Evolutionary conservation across 2,888 invertebrate species (phyloP), one percentile per base, ranked within the genome.

Genomic region (Sphecodes monilicornis): DNA sequence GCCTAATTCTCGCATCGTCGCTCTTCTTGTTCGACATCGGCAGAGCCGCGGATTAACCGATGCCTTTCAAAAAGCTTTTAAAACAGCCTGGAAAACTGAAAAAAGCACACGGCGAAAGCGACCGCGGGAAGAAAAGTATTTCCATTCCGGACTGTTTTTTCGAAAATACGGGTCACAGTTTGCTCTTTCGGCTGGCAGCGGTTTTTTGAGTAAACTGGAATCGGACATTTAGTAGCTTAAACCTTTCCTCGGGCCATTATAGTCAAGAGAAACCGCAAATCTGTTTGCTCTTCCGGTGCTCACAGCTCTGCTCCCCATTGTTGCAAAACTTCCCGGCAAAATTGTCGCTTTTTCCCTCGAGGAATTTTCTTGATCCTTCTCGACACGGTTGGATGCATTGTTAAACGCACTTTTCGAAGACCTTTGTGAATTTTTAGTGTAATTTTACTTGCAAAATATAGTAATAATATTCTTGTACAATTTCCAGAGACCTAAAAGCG

Each of bases 21-120:
- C 66, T 36, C 36, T 66, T 66, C 32, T 64, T 39, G 66, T 36
- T 66, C 22, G 66, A 32, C 36, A 22, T 66, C 36, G 66, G 39
- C 36, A 66, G 36, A 22, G 66, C 66, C 22, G 64, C 64, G 36
- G 66, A 66, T 66, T 66, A 66, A 66, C 66, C 66, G 11, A 10
- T 36, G 66, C 32, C 70, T 70, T 46, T 70, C 26, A 43, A 41
- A 29, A 43, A 43, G 43, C 73, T 60, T 74, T 74, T 41, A 66
- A 66, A 66, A 36, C 66, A 32, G 66, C 4, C 66, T 11, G 29
- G 26, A 18, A 26, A 39, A 16, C 66, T 29, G 60, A 64, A 64
- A 64, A 64, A 72, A 29, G 32, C 36, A 32, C 36, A 50, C 22
- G 50, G 22, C 57, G 41, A 57, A n/a, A 41, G 39, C 73, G 3